These are phyloP conservation scores for Archips xylosteana DNA, from an alignment of 2,888 invertebrate species.

Conservation along the genomic window DNA sequence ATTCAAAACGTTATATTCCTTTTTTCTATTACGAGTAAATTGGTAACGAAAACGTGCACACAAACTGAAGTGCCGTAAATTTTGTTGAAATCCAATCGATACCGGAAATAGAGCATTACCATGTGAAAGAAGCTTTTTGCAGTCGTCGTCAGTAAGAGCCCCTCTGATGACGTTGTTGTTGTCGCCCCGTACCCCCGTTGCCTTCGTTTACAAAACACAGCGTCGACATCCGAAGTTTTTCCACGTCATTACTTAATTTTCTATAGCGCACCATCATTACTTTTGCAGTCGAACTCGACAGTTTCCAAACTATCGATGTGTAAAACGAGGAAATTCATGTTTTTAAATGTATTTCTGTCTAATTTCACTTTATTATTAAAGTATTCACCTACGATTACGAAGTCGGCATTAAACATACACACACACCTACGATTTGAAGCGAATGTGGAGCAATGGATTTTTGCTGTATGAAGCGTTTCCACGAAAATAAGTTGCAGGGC, in stretches of 20 bases:
- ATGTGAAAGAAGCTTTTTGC: conserved; percentile 22
- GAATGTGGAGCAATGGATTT: too few relatives aligned
- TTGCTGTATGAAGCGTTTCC: too few relatives aligned
- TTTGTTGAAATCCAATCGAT: conserved; percentile 6
- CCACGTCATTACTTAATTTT: not conserved
- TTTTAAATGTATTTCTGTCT: not conserved
- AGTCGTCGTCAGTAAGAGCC: conserved; percentile 8
- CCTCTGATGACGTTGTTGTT: not conserved
- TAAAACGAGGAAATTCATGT: not conserved
- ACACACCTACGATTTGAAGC: too few relatives aligned
- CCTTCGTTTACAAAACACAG: conserved; percentile 4
- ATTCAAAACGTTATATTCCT: not conserved
- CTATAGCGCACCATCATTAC: not conserved
- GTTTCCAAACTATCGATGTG: not conserved
- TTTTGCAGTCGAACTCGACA: not conserved
- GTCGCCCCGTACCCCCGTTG: not conserved
- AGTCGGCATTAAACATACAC: not conserved
- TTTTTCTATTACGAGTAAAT: not conserved
- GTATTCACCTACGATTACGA: not conserved
- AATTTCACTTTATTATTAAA: not conserved
- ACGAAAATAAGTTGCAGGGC: too few relatives aligned
- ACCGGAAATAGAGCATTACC: conserved; percentile 15
- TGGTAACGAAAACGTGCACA: not conserved
- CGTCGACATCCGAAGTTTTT: not conserved
- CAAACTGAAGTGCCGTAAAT: not conserved